These are phyloP conservation scores for Nudaria mundana DNA, from an alignment of 2,888 invertebrate genomes.

Conservation along the genomic window DNA sequence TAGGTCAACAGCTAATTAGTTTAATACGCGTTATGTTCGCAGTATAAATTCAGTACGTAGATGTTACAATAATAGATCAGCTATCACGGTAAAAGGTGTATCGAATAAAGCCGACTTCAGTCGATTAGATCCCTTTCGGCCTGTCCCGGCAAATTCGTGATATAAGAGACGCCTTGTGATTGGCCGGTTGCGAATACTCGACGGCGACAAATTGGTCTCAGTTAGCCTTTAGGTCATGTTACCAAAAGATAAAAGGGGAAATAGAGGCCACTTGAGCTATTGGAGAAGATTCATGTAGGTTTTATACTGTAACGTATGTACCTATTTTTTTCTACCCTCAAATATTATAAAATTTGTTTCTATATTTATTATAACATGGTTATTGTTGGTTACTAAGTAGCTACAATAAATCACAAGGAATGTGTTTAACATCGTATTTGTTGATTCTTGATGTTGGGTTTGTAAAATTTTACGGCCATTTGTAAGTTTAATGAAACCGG, in stretches of 20 bases:
- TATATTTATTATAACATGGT: no score
- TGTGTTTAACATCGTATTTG: no score
- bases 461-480: no score
- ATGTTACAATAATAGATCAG: constrained; percentile 49
- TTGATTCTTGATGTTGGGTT: no score
- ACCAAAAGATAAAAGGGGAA: constrained; percentile 43
- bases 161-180: constrained; percentile 63
- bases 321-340: no score
- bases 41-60: constrained; percentile 25
- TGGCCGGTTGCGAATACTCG: constrained; percentile 67
- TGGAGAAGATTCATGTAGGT: constrained; percentile 25
- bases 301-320: no score
- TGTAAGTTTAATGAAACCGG: no score
- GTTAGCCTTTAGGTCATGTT: constrained; percentile 59
- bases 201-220: constrained; percentile 71
- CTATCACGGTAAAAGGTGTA: constrained; percentile 61
- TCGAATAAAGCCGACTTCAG: constrained; percentile 60
- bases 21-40: constrained; percentile 23
- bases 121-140: constrained; percentile 59
- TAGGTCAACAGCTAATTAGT: constrained; percentile 12
- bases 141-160: constrained; percentile 52
- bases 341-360: no score
- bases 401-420: no score
- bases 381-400: no score
- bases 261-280: constrained; percentile 25